Evolutionary conservation across 2,113 vertebrate genomes (phyloP), one percentile per base, ranked within the genome.

Genomic region (Phyllostomus hastatus): DNA sequence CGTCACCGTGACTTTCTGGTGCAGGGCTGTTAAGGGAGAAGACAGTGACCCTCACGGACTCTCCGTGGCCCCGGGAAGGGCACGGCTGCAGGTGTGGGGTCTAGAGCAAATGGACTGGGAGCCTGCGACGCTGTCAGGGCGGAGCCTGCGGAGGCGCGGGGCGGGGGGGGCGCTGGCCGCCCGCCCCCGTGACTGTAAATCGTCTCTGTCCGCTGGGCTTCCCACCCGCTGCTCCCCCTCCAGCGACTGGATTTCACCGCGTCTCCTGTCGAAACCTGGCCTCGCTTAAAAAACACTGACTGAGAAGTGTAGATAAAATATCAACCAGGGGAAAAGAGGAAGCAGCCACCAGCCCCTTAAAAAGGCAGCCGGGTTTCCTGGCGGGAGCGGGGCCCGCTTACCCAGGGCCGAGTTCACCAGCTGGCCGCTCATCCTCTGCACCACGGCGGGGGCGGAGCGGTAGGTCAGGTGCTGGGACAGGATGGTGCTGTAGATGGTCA

Each of bases 341-440:
- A 81, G 91, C 1, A 17, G 54, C 66, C 8, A 0, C 2, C 35
- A 26, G 69, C 80, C 82, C 84, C 83, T 1, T 0, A 17, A n/a
- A n/a, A n/a, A 48, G 10, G 41, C 88, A 0, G 72, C 1, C 0
- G 82, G 61, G 16, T 12, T 54, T 48, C 6, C n/a, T 0, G 19
- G 8, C 19, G 10, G 52, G 22, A 31, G 11, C 3, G 7, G 15
- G n/a, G 90, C 15, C 19, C 0, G 85, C 98, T 98, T 95, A 99
- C 98, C 98, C 72, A 99, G 98, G 0, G 98, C 98, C 0, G 98
- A 95, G 4, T 97, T 90, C 0, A 98, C 98, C 96, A 99, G 97
- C 38, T 97, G 98, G 41, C 43, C 0, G 95, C 98, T 98, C 41
- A 98, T 73, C 85, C 94, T 97, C 96, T 98, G 98, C 0, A 98